phyloP scores from a whole-genome alignment of 2,797 vertebrate species.

The Myotis planiceps region DNA sequence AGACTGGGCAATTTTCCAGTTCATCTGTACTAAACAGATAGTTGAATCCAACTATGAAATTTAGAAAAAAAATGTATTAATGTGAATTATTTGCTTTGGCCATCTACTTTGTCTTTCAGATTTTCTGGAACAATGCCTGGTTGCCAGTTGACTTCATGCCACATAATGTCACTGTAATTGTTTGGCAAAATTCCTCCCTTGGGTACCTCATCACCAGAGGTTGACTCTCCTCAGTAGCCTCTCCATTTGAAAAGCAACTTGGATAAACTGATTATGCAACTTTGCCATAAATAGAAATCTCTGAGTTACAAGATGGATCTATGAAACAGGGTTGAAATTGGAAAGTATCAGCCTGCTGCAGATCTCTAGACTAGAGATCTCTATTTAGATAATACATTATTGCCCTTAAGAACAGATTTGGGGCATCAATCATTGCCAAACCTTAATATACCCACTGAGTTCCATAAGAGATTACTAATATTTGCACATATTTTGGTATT shows the following conservation, averaged over 20 bases:
- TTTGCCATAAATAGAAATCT: conserved; percentile 13
- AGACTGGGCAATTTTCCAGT: conserved; percentile 47
- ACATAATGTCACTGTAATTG: not conserved
- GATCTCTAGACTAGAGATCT: not conserved
- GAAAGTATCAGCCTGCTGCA: not conserved
- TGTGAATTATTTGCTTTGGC: conserved; percentile 47
- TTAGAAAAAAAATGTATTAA: conserved; percentile 17
- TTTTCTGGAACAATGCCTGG: not conserved
- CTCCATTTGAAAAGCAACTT: conserved; percentile 32
- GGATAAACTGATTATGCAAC: not conserved
- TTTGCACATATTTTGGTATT: not conserved
- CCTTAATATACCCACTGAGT: not conserved
- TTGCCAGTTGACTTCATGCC: conserved; percentile 2
- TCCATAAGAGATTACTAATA: conserved; percentile 14
- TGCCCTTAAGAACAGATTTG: not conserved
- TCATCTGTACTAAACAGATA: conserved; percentile 45
- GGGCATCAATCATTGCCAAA: not conserved
- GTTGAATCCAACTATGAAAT: not conserved
- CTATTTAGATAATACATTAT: not conserved
- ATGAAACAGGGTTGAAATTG: not conserved
- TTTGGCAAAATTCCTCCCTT: conserved; percentile 1
- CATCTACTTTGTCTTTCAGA: conserved; percentile 2
- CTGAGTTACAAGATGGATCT: not conserved
- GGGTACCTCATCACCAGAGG: not conserved
- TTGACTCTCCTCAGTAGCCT: not conserved